Evolutionary conservation across 2,888 invertebrate genomes (phyloP), one percentile per base, ranked within the genome.

Genomic region (Tachystola acroxantha): DNA sequence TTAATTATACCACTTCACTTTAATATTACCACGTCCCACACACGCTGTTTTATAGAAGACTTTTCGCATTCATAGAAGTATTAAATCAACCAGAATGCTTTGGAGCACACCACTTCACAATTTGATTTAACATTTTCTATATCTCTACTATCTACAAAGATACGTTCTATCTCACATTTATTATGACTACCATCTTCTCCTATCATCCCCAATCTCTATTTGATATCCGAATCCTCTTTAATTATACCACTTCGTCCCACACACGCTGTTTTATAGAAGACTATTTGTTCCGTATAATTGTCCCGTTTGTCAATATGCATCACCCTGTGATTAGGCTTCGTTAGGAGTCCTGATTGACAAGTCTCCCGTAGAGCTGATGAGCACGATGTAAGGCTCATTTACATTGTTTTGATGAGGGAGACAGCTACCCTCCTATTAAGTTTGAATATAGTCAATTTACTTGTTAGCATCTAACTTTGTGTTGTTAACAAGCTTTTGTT

Each of bases 251-350:
- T 28, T 32, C 27, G 4, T 10, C 5, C 11, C 29, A 28, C 31
- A 20, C 31, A 11, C 7, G 20, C 7, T 32, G 22, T 32, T 32
- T 22, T 11, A 24, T 31, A 19, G 1, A 20, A 19, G 1, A 20
- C 12, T 6, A 16, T 24, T 27, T 36, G 34, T 19, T 11, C 26
- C 26, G 29, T 30, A 34, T 38, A 24, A 39, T 36, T 36, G 13
- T 10, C 14, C 5, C 13, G 14, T 26, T 26, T 32, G n/a, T 14
- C 7, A 20, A 24, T n/a, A 24, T 30, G 7, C 28, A 27, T 36
- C 39, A 30, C 29, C 36, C 39, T 39, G 32, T 39, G 29, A 39
- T 39, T 39, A 32, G 12, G 19, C 10, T 35, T 39, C 39, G 39
- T 39, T 39, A 36, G 36, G 22, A 4, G n/a, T 24, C 3, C 24